Conservation (phyloP, 2,113 vertebrate genomes). For the Synchiropus splendidus region DNA sequence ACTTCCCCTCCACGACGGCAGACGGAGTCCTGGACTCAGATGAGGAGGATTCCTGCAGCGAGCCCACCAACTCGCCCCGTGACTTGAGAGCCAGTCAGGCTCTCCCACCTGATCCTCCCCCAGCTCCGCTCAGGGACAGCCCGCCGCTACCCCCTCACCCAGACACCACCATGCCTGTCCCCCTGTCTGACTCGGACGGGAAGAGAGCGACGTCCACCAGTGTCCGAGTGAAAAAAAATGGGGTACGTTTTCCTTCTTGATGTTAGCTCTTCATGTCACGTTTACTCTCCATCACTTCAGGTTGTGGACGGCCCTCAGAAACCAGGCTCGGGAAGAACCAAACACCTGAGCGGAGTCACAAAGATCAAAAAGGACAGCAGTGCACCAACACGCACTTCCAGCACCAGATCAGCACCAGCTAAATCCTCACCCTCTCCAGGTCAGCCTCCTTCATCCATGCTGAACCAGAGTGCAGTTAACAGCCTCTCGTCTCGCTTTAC, state of each 20-base stretch:
- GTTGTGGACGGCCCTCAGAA: constrained; percentile 22
- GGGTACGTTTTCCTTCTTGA: constrained; percentile 36
- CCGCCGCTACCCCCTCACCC: constrained; percentile 76
- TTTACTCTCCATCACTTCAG: constrained; percentile 7
- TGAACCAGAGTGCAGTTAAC: neutral
- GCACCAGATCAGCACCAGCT: constrained; percentile 24
- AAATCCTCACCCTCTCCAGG: constrained; percentile 32
- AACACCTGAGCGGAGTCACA: constrained; percentile 20
- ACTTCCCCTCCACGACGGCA: constrained; percentile 73
- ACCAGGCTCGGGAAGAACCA: constrained; percentile 52
- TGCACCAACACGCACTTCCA: constrained; percentile 29
- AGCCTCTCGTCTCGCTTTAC: constrained; percentile 14
- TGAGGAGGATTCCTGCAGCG: constrained; percentile 67
- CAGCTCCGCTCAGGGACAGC: constrained; percentile 74
- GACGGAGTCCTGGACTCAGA: constrained; percentile 79
- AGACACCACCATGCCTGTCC: constrained; percentile 80
- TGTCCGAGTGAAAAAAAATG: constrained; percentile 38
- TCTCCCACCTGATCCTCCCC: constrained; percentile 69
- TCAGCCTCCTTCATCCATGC: neutral
- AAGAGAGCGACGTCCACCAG: constrained; percentile 37
- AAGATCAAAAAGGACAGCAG: constrained; percentile 30
- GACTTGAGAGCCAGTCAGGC: constrained; percentile 37
- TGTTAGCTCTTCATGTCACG: constrained; percentile 6
- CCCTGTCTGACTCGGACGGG: constrained; percentile 67
- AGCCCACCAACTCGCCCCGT: constrained; percentile 48